Percentiles rank a stretch among this genome's conserved stretches.
phyloP scores from a whole-genome alignment of 1,140 invertebrate species.

The Trypoxylus dichotomus region DNA sequence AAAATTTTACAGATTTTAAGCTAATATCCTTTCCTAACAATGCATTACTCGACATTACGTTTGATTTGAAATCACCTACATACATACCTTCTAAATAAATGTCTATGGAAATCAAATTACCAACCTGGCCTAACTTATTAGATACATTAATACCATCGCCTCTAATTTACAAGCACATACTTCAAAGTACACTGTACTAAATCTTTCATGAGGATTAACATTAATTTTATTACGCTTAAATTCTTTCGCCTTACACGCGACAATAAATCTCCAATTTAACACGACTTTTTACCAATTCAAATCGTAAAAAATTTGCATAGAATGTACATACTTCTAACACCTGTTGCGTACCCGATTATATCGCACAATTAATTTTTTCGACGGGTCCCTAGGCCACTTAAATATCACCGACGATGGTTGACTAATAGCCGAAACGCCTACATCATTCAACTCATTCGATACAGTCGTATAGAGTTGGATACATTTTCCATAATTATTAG shows the following conservation, averaged over 20 bases:
- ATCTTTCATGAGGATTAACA: neutral
- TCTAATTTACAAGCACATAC: neutral
- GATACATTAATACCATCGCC: too few relatives aligned
- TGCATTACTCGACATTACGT: too few relatives aligned
- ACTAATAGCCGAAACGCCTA: neutral
- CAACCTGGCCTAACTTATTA: too few relatives aligned
- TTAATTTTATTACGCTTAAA: neutral
- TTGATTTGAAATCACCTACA: too few relatives aligned
- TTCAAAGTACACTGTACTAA: neutral
- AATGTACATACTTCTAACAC: neutral
- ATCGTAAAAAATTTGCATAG: conserved; percentile 3
- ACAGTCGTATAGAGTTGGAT: too few relatives aligned
- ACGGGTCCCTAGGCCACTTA: neutral
- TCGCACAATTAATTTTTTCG: neutral
- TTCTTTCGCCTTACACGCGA: neutral
- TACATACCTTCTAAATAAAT: too few relatives aligned
- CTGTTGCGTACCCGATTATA: neutral
- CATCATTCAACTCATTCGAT: neutral
- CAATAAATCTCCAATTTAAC: neutral
- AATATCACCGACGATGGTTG: neutral
- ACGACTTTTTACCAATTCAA: neutral
- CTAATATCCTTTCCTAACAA: too few relatives aligned
- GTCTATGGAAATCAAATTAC: too few relatives aligned
- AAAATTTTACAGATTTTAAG: too few relatives aligned
- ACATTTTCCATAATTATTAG: neutral